Conservation (phyloP, 2,888 invertebrate species). For the Drosophila lutescens region DNA sequence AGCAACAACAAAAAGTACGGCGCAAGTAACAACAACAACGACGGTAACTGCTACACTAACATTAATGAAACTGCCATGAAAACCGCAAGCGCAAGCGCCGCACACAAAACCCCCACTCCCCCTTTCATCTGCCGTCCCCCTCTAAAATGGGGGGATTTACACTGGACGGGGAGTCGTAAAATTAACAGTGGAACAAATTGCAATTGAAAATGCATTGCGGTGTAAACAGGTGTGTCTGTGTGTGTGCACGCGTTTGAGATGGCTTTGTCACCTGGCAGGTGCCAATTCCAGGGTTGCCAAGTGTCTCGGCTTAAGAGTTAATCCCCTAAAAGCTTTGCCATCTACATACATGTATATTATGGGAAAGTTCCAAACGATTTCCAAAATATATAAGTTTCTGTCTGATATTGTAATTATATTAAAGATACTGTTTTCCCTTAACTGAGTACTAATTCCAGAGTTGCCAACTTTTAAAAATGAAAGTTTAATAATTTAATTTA, state of each 20-base stretch:
- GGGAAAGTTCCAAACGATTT: neutral
- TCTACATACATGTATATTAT: neutral
- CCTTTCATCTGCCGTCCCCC: neutral
- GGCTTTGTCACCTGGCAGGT: conserved; percentile 25
- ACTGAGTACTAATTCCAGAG: neutral
- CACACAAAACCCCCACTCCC: conserved; percentile 26
- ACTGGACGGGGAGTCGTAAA: conserved; percentile 46
- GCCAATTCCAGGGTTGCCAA: conserved; percentile 13
- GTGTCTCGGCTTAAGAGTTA: neutral
- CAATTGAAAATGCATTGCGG: conserved; percentile 44
- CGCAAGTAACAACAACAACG: conserved; percentile 18
- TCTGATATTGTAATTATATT: too few relatives aligned
- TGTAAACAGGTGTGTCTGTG: conserved; percentile 6
- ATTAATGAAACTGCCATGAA: conserved; percentile 59
- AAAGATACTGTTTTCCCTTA: neutral
- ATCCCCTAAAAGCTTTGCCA: conserved; percentile 7
- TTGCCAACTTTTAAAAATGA: neutral
- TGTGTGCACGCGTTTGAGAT: conserved; percentile 7
- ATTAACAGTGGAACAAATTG: conserved; percentile 50
- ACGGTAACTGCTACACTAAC: conserved; percentile 50
- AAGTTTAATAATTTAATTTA: too few relatives aligned
- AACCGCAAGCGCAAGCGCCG: conserved; percentile 51
- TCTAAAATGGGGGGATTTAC: conserved; percentile 44
- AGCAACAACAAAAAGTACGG: conserved; percentile 37
- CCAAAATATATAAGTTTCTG: too few relatives aligned